A percentile compares a stretch with the other conserved stretches of the same genome.
Evolutionary conservation across 2,888 invertebrate genomes (phyloP).

Genomic region (Balanococcus diminutus): DNA sequence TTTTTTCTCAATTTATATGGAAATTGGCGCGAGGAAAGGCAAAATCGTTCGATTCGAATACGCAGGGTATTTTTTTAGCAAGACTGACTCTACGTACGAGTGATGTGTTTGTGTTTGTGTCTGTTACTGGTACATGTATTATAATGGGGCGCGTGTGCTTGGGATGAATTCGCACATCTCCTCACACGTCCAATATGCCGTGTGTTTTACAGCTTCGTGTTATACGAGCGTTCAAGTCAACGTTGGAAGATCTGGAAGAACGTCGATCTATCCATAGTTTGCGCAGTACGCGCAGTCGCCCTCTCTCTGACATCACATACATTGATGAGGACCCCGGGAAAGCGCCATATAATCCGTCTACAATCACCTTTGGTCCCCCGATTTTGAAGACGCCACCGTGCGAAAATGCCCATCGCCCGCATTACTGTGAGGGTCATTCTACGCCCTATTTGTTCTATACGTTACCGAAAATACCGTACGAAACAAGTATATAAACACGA

Average conservation of each 20-base stretch:
- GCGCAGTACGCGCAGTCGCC: slow-evolving; percentile 78
- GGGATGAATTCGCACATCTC: slow-evolving; percentile 51
- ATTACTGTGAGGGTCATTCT: slow-evolving; percentile 61
- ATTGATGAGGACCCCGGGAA: slow-evolving; percentile 71
- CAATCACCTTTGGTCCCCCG: slow-evolving; percentile 57
- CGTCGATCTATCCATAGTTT: slow-evolving; percentile 97
- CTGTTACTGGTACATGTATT: neutral
- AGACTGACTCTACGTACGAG: no score
- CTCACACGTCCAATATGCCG: slow-evolving; percentile 49
- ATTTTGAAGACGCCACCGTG: slow-evolving; percentile 55
- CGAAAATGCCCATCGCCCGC: slow-evolving; percentile 60
- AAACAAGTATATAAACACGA: slow-evolving; percentile 72
- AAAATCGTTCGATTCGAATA: no score
- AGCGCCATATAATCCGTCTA: slow-evolving; percentile 56
- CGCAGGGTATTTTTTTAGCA: no score
- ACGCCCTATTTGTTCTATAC: slow-evolving; percentile 57
- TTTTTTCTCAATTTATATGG: no score
- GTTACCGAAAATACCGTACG: slow-evolving; percentile 72
- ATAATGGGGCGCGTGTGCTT: slow-evolving; percentile 46
- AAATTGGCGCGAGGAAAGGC: no score
- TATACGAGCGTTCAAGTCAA: slow-evolving; percentile 99
- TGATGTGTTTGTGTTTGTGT: neutral
- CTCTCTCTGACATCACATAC: slow-evolving; percentile 83
- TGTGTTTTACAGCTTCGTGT: slow-evolving; percentile 92
- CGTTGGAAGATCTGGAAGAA: slow-evolving; percentile 99